These are phyloP conservation scores for Ophion ellenae DNA, from an alignment of 2,888 invertebrate species.

Conservation along the genomic window DNA sequence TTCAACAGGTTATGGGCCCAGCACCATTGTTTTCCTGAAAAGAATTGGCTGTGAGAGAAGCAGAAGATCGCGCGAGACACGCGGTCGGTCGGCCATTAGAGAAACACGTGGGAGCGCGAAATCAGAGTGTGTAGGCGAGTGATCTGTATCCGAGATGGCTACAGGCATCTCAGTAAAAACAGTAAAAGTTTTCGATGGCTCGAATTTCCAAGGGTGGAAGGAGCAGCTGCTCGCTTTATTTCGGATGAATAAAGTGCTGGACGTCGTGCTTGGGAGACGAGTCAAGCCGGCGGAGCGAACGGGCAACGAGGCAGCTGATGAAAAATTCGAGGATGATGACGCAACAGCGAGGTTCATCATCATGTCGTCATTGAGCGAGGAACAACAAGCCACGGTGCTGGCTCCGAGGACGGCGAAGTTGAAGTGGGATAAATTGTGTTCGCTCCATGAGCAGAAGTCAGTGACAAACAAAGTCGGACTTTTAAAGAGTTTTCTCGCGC, in stretches of 20 bases:
- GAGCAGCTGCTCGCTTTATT: constrained; percentile 31
- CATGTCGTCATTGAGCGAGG: constrained; percentile 56
- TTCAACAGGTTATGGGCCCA: constrained; percentile 38
- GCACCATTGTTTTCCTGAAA: constrained; percentile 1
- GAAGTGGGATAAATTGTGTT: constrained; percentile 54
- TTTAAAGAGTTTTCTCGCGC: constrained; percentile 10
- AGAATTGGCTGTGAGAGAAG: background rate
- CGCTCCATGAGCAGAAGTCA: constrained; percentile 62
- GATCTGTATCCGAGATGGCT: background rate
- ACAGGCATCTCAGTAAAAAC: constrained; percentile 32
- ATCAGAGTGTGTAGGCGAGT: constrained; percentile 8
- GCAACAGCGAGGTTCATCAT: constrained; percentile 62
- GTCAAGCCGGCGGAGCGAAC: constrained; percentile 4
- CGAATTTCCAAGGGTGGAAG: constrained; percentile 52
- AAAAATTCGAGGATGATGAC: constrained; percentile 27
- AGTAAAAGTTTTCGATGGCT: constrained; percentile 28
- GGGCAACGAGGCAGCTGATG: constrained; percentile 16
- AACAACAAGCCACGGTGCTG: constrained; percentile 53
- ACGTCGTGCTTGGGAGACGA: constrained; percentile 27
- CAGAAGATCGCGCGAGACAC: background rate
- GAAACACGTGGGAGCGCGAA: background rate
- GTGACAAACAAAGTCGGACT: constrained; percentile 20
- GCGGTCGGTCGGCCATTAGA: constrained; percentile 36
- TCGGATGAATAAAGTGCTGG: constrained; percentile 14
- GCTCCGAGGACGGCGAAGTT: constrained; percentile 46